phyloP scores from a whole-genome alignment of 2,113 vertebrate genomes.

The Leiothrix lutea region DNA sequence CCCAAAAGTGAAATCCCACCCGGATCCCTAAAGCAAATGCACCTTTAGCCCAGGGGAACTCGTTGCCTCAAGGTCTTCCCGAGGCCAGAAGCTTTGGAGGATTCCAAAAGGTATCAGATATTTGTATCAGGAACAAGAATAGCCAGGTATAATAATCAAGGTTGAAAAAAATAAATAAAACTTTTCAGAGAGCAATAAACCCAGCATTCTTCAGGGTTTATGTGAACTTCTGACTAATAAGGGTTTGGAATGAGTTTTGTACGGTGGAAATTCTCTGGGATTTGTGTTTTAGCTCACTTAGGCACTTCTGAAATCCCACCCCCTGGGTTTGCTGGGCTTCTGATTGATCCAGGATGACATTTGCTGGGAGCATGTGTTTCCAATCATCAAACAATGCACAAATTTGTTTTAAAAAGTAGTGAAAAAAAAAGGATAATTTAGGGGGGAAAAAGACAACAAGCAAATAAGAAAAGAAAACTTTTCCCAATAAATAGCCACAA shows the following conservation, averaged over 20 bases:
- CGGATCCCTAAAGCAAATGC: background rate
- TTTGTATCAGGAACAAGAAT: constrained; percentile 20
- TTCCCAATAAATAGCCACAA: constrained; percentile 11
- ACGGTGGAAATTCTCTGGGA: constrained; percentile 37
- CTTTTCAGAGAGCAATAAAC: constrained; percentile 17
- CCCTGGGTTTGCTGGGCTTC: constrained; percentile 31
- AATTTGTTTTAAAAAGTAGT: background rate
- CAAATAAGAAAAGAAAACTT: background rate
- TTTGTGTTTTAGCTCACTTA: constrained; percentile 59
- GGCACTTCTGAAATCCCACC: constrained; percentile 57
- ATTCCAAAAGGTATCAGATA: constrained; percentile 24
- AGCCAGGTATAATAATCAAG: constrained; percentile 58
- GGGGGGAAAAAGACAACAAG: background rate
- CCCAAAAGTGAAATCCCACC: background rate
- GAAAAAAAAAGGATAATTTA: background rate
- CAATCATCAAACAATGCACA: constrained; percentile 49
- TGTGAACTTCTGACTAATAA: constrained; percentile 50
- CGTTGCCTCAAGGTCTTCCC: background rate
- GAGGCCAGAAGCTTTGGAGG: constrained; percentile 36
- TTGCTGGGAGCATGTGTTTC: constrained; percentile 43
- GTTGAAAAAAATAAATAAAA: constrained; percentile 14
- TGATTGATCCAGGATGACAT: constrained; percentile 60
- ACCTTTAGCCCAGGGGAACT: background rate
- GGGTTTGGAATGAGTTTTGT: constrained; percentile 42
- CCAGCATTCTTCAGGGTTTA: constrained; percentile 47